Conservation (phyloP, 2,888 invertebrate species). For the Allolobophora icterica region DNA sequence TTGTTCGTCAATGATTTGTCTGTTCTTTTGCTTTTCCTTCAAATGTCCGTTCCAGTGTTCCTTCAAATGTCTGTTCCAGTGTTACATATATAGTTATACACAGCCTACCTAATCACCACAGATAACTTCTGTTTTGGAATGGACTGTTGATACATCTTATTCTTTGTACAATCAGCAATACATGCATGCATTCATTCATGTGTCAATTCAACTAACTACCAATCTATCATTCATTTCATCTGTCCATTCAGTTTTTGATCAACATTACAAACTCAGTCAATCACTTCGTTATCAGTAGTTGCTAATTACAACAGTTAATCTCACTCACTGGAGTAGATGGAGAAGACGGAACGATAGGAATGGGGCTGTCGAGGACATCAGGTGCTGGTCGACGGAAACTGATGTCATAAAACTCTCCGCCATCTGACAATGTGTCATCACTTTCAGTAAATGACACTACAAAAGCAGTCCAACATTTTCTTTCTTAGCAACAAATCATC, state of each 20-base stretch:
- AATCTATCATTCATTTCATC: conserved; percentile 2
- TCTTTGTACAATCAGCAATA: background rate
- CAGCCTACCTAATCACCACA: background rate
- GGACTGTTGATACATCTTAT: background rate
- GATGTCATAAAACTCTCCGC: conserved; percentile 45
- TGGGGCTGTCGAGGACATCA: background rate
- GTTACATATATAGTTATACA: background rate
- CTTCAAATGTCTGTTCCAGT: background rate
- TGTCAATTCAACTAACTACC: background rate
- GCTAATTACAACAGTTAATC: background rate
- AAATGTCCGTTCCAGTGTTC: background rate
- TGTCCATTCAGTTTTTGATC: background rate
- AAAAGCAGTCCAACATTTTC: background rate
- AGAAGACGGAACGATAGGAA: background rate
- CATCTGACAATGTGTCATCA: conserved; percentile 47
- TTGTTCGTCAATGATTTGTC: background rate
- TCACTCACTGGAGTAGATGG: background rate
- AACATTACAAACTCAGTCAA: background rate
- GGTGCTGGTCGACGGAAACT: conserved; percentile 18
- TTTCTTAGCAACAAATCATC: background rate
- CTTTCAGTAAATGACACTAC: conserved; percentile 38
- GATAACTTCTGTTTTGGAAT: background rate
- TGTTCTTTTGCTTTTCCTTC: background rate
- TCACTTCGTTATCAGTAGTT: background rate
- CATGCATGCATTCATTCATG: background rate